Evolutionary conservation across 1,140 invertebrate genomes (phyloP), one percentile per base, ranked within the genome.

Genomic region (Hesperophylax magnus): DNA sequence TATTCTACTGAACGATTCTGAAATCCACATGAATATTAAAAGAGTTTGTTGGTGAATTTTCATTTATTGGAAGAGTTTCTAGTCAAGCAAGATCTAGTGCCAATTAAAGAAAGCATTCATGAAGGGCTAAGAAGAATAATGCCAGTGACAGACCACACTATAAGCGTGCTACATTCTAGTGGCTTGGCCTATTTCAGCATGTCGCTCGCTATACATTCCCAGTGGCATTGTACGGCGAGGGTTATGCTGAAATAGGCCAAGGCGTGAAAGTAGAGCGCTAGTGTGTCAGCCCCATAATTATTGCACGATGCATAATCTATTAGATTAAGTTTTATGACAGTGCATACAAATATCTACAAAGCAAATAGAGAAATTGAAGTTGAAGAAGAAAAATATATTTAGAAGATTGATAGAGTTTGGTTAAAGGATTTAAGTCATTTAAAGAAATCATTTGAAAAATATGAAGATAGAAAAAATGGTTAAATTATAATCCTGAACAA

Each of bases 1-100:
- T 6, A 14, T 47, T 47, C 9, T 47, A 47, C 11, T 47, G 34
- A 7, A 39, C 39, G 1, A 47, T 47, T 47, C 39, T 47, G 39
- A 14, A 9, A 11, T 14, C 11, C 39, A 47, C 58, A 61, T 18
- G 20, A 14, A 8, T 61, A n/a, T 69, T 69, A 27, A 69, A 69
- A 69, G 65, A 69, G 65, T 69, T 69, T 61, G 18, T 47, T 31
- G 34, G n/a, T 69, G 39, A 18, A 34, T 34, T 67, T 67, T 69
- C 18, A 18, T 67, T 67, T 67, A 67, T 22, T 24, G 24, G 58
- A 61, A 20, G 58, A 22, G 18, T 61, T 22, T 61, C 58, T 20
- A 61, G 24, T 22, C 58, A 9, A 24, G 58, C 58, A 14, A 20
- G 18, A 24, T 20, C 24, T 14, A 20, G 58, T 61, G 24, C n/a